Base-by-base conservation (phyloP, 2,888 invertebrate genomes). In the Aethes cnicana region DNA sequence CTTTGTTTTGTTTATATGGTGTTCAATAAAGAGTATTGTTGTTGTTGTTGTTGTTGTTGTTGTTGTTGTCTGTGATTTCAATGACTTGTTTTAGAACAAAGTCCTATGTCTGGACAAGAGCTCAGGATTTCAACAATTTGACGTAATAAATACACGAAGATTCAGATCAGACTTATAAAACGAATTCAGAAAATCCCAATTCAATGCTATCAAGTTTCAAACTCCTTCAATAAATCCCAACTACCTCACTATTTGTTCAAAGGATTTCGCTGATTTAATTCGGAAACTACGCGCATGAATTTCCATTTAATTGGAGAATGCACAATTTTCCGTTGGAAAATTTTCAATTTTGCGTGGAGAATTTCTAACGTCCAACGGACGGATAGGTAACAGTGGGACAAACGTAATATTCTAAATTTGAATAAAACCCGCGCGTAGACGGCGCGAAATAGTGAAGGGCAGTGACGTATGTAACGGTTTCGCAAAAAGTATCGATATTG, bases 341-440 rank as follows among this genome's bases (percentile, higher is more conserved):
- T 36, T 44, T 25, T 49, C 30, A 21, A 8, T 43, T 37, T 44
- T 44, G 44, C 25, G 23, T 53, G 32, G 41, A n/a, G 18, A 41
- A 32, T 30, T 42, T 54, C 41, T 32, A 23, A 16, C 23, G 7
- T 33, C 39, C 30, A 47, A 54, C 30, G 53, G 53, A 35, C 50
- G 35, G 56, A 39, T 53, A 47, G 49, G 53, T 55, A 55, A 59
- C 56, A 59, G 54, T 54, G 57, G 57, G 48, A 58, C 56, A 57
- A 54, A 57, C 55, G 57, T 60, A 61, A 62, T 65, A 65, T 65
- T 63, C 59, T 48, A 58, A 66, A 71, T 69, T 71, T 71, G 65
- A 71, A 71, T 71, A 68, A 69, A 66, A 58, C 61, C 56, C 58
- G 62, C 65, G 59, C 67, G 68, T 60, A 56, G 61, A 58, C 59